Conservation (phyloP, 2,888 invertebrate genomes). For the Orthosia cruda region DNA sequence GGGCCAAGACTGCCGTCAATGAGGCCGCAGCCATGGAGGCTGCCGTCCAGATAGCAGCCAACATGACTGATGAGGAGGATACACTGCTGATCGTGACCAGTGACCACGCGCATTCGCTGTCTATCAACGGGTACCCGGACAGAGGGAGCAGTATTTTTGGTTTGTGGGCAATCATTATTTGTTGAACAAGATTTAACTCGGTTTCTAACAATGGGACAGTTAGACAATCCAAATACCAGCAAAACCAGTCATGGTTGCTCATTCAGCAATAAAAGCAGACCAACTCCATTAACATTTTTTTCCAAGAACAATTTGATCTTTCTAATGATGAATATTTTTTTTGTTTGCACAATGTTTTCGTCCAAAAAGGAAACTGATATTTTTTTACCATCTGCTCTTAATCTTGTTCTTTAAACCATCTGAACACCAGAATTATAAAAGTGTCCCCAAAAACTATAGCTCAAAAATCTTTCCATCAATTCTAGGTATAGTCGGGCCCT, state of each 20-base stretch:
- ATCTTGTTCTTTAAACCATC: too few relatives aligned
- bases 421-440: too few relatives aligned
- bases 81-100: constrained; percentile 97
- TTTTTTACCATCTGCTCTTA: too few relatives aligned
- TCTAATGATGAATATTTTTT: too few relatives aligned
- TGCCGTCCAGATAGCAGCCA: constrained; percentile 93
- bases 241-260: too few relatives aligned
- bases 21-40: constrained; percentile 96
- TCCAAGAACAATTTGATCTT: too few relatives aligned
- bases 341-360: too few relatives aligned
- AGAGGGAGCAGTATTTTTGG: constrained; percentile 94
- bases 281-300: too few relatives aligned
- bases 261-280: too few relatives aligned
- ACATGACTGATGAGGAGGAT: constrained; percentile 92
- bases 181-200: not conserved
- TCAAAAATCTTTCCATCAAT: constrained; percentile 13
- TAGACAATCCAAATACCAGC: too few relatives aligned
- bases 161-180: constrained; percentile 72
- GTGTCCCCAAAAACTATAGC: too few relatives aligned
- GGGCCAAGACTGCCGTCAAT: constrained; percentile 94
- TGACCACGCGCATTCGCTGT: constrained; percentile 96
- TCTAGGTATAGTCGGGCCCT: constrained; percentile 93
- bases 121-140: constrained; percentile 95
- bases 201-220: not conserved
- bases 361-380: too few relatives aligned